Percentiles rank a stretch among this genome's conserved stretches.
Evolutionary conservation across 2,797 vertebrate species (phyloP).

Genomic region (Tolypeutes matacus): DNA sequence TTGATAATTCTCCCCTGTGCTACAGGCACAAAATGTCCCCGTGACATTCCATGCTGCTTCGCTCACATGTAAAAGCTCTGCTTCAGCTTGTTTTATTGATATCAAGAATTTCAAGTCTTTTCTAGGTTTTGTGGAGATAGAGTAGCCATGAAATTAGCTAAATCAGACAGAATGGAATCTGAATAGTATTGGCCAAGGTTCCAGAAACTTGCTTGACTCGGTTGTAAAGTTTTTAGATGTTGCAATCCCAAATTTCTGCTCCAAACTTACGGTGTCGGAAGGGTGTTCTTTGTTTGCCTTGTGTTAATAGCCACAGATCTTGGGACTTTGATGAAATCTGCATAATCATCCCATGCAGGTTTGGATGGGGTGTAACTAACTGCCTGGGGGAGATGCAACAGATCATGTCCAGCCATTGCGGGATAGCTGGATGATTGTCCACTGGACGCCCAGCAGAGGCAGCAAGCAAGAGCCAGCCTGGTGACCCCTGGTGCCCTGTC

Average conservation of each 20-base stretch:
- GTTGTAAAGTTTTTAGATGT: background rate
- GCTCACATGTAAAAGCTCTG: conserved; percentile 58
- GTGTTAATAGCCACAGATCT: too few relatives aligned
- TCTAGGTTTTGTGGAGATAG: background rate
- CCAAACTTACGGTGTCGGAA: fast-evolving
- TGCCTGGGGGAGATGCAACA: fast-evolving
- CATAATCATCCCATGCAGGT: fast-evolving
- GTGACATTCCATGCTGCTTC: conserved; percentile 59
- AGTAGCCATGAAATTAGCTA: background rate
- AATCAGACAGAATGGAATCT: background rate
- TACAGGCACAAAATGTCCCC: background rate
- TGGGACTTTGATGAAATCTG: background rate
- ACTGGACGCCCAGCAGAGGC: too few relatives aligned
- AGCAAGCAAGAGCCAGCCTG: background rate
- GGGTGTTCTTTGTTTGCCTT: background rate
- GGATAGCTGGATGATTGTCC: background rate
- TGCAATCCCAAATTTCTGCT: background rate
- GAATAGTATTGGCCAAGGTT: background rate
- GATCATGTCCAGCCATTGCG: background rate
- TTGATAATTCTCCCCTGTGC: conserved; percentile 39
- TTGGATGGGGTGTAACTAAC: background rate
- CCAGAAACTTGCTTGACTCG: background rate
- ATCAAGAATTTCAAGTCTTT: conserved; percentile 36
- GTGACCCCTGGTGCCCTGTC: too few relatives aligned
- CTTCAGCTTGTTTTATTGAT: conserved; percentile 73